Evolutionary conservation across 2,888 invertebrate species (phyloP).

Genomic region (Drosophila gaucha): DNA sequence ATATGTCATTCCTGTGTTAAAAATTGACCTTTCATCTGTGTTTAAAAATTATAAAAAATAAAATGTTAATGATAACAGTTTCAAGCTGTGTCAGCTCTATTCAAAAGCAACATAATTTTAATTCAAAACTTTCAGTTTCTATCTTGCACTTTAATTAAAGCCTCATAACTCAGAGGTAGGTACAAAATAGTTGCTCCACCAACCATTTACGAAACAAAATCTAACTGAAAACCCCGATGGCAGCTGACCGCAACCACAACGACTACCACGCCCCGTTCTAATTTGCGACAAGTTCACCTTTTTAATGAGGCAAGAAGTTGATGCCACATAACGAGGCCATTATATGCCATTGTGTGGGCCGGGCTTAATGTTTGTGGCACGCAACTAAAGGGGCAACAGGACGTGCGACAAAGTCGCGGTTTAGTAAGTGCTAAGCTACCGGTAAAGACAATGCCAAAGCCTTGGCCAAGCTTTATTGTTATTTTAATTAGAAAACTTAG

Average conservation of each 20-base stretch:
- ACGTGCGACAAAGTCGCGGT: slow-evolving; percentile 18
- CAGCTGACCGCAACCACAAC: slow-evolving; percentile 44
- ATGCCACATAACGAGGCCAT: slow-evolving; percentile 74
- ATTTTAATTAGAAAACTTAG: slow-evolving; percentile 80
- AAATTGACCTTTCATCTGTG: too few relatives aligned
- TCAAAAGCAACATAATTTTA: not conserved
- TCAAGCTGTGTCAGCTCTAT: not conserved
- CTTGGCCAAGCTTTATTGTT: slow-evolving; percentile 66
- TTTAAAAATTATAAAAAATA: too few relatives aligned
- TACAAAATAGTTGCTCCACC: slow-evolving; percentile 45
- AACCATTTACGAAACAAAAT: slow-evolving; percentile 40
- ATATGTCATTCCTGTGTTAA: too few relatives aligned
- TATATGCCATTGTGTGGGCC: slow-evolving; percentile 61
- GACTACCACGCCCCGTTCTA: slow-evolving; percentile 29
- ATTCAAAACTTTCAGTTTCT: not conserved
- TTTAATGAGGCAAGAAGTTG: slow-evolving; percentile 78
- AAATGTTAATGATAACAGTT: too few relatives aligned
- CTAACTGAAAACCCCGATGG: slow-evolving; percentile 2
- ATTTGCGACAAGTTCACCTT: slow-evolving; percentile 63
- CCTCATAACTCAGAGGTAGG: slow-evolving; percentile 28
- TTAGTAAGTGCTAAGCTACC: slow-evolving; percentile 48
- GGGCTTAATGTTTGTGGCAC: slow-evolving; percentile 6
- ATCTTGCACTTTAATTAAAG: slow-evolving; percentile 32
- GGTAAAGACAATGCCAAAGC: slow-evolving; percentile 48
- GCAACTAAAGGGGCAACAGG: slow-evolving; percentile 3